A percentile compares a stretch with the other conserved stretches of the same genome.
Conservation (phyloP, 2,888 invertebrate genomes). For the Neocrepidodera transversa region DNA sequence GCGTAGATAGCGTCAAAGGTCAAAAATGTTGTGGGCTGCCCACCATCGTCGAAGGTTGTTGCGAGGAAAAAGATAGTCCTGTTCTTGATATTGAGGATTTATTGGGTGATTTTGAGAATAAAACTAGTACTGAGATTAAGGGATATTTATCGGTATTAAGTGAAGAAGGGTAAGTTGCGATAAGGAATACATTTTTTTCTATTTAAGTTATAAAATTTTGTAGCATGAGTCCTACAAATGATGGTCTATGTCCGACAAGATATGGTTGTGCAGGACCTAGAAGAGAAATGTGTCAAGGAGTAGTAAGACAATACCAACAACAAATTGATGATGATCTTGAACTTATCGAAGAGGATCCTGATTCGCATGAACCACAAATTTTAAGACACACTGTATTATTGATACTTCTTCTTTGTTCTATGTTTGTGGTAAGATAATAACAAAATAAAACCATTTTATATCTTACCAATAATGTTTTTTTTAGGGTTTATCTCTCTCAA, state of each 20-base stretch:
- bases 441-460: slow-evolving; percentile 6
- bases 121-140: slow-evolving; percentile 27
- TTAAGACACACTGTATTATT: slow-evolving; percentile 83
- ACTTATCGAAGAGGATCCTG: slow-evolving; percentile 63
- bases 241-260: slow-evolving; percentile 60
- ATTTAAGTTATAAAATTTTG: slow-evolving; percentile 3
- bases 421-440: slow-evolving; percentile 81
- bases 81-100: slow-evolving; percentile 74
- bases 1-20: slow-evolving; percentile 28
- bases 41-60: slow-evolving; percentile 61
- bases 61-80: slow-evolving; percentile 57
- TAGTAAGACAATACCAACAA: slow-evolving; percentile 64
- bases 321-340: slow-evolving; percentile 63
- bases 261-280: slow-evolving; percentile 63
- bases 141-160: slow-evolving; percentile 38
- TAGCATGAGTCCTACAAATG: slow-evolving; percentile 31
- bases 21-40: slow-evolving; percentile 52
- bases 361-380: slow-evolving; percentile 72
- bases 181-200: background rate
- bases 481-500: slow-evolving; percentile 81
- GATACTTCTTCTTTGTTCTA: slow-evolving; percentile 79
- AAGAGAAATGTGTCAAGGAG: slow-evolving; percentile 62
- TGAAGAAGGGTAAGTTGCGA: slow-evolving; percentile 41
- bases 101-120: slow-evolving; percentile 28
- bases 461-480: slow-evolving; percentile 37